Percentiles rank a stretch among this genome's conserved stretches.
phyloP scores from a whole-genome alignment of 2,113 vertebrate genomes.

The Sapayoa aenigma region DNA sequence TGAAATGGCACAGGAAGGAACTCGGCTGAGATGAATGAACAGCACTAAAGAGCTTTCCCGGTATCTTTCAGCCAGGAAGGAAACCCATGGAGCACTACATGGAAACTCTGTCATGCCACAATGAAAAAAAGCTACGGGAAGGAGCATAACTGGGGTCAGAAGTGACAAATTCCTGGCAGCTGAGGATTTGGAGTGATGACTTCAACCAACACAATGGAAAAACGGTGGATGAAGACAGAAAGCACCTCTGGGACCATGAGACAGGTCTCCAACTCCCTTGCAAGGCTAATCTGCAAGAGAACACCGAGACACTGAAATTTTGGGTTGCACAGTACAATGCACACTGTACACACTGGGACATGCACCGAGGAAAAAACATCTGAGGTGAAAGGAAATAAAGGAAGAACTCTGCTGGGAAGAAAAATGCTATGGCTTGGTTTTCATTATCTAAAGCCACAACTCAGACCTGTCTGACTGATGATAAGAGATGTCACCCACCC shows the following conservation, averaged over 20 bases:
- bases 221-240: background rate
- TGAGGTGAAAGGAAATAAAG: conserved; percentile 10
- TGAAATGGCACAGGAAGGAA: background rate
- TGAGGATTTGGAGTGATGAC: background rate
- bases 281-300: background rate
- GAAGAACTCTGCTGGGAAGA: background rate
- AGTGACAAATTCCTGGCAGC: background rate
- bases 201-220: background rate
- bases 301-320: background rate
- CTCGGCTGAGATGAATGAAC: background rate
- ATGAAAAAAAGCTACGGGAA: background rate
- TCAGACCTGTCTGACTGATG: background rate
- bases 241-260: background rate
- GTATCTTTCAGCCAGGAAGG: background rate
- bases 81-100: accelerated
- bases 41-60: background rate
- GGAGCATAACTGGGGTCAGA: background rate
- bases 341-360: background rate
- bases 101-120: background rate
- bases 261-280: background rate
- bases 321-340: background rate
- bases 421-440: background rate
- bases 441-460: background rate
- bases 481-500: background rate
- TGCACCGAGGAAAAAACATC: background rate